Conservation (phyloP, 2,113 vertebrate species). For the Dasypus novemcinctus region DNA sequence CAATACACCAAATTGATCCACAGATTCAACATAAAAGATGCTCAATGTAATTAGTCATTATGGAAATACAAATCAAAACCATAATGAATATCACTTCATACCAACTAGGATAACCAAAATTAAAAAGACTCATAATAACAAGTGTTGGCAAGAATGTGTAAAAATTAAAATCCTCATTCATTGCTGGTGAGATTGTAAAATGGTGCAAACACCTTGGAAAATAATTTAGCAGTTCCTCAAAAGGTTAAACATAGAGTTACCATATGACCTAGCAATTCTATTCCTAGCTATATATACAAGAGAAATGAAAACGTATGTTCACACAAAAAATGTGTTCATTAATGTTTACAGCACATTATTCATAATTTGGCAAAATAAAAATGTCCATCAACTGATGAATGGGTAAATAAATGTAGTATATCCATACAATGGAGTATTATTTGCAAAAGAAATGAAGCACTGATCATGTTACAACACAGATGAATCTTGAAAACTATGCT, state of each 20-base stretch:
- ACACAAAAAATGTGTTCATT: neutral
- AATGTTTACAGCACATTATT: neutral
- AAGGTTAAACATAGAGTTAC: neutral
- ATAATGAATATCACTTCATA: neutral
- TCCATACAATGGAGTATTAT: neutral
- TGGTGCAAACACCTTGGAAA: neutral
- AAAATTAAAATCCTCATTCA: neutral
- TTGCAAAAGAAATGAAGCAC: neutral
- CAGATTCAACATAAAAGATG: neutral
- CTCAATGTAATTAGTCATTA: neutral
- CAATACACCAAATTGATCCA: neutral
- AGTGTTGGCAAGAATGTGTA: neutral
- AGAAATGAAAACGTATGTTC: conserved; percentile 11
- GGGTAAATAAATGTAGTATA: neutral
- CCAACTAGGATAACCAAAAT: neutral
- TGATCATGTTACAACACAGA: neutral
- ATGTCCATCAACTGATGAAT: neutral
- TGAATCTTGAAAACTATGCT: neutral
- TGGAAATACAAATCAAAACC: conserved; percentile 10
- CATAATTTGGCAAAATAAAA: neutral
- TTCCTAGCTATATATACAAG: neutral
- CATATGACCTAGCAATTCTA: neutral
- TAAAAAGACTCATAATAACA: conserved; percentile 7
- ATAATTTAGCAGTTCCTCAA: neutral
- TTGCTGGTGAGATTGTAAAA: neutral